Conservation (phyloP, 2,888 invertebrate genomes). For the Cosmorhoe ocellata region DNA sequence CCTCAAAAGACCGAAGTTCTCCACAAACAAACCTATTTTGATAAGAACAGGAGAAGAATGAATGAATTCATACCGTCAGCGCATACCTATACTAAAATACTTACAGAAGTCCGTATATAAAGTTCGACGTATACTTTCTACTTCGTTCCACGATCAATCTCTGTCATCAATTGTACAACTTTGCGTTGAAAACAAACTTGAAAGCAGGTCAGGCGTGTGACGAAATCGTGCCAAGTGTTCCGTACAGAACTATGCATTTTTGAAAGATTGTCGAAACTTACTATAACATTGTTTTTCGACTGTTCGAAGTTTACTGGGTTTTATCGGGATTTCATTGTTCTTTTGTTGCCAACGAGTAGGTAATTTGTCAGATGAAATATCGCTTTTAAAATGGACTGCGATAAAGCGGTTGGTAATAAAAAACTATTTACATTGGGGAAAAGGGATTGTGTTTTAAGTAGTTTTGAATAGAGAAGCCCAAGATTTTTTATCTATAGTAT, state of each 20-base stretch:
- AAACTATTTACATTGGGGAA: neutral
- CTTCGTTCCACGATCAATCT: conserved; percentile 31
- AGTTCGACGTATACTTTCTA: conserved; percentile 25
- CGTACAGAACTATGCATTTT: conserved; percentile 28
- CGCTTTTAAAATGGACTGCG: neutral
- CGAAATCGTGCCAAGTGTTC: conserved; percentile 33
- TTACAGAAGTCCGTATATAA: conserved; percentile 8
- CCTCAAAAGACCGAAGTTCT: neutral
- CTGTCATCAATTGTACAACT: conserved; percentile 34
- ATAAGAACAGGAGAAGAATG: conserved; percentile 2
- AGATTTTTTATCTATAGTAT: too few species aligned
- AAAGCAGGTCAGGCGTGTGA: conserved; percentile 35
- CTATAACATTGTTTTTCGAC: conserved; percentile 11
- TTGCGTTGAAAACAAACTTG: conserved; percentile 37
- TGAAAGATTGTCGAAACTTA: conserved; percentile 12
- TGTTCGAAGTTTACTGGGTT: conserved; percentile 5
- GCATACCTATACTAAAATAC: neutral
- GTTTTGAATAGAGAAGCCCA: too few species aligned
- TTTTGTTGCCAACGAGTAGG: neutral
- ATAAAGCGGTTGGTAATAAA: neutral
- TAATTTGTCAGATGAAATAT: neutral
- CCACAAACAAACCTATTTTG: conserved; percentile 7
- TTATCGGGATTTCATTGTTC: neutral
- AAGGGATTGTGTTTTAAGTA: too few species aligned
- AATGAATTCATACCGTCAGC: neutral